A percentile compares a stretch with the other conserved stretches of the same genome.
Evolutionary conservation across 2,888 invertebrate genomes (phyloP).

Genomic region (Xanthorhoe spadicearia): DNA sequence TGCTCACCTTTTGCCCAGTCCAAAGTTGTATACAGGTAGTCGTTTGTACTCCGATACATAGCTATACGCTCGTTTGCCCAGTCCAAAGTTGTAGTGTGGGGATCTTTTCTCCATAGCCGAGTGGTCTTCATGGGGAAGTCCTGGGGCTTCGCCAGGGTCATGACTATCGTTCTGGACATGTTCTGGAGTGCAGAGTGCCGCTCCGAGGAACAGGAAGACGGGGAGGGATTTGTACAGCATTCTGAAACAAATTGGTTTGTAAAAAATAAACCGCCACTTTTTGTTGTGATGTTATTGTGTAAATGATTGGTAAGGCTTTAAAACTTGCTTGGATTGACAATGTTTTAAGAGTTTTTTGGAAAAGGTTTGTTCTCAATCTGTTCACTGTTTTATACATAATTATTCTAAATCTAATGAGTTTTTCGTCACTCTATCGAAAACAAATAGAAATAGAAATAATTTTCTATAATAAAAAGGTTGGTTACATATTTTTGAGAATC

Average conservation of each 20-base stretch:
- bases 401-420: too few relatives aligned
- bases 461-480: too few relatives aligned
- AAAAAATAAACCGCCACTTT: too few relatives aligned
- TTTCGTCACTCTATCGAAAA: too few relatives aligned
- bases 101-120: slow-evolving; percentile 71
- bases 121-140: slow-evolving; percentile 43
- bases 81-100: slow-evolving; percentile 83
- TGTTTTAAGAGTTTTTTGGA: too few relatives aligned
- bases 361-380: too few relatives aligned
- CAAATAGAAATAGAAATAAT: too few relatives aligned
- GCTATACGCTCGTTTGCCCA: slow-evolving; percentile 84
- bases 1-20: slow-evolving; percentile 83
- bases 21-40: slow-evolving; percentile 85
- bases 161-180: slow-evolving; percentile 58
- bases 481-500: too few relatives aligned
- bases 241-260: slow-evolving; percentile 59
- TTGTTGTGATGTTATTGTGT: too few relatives aligned
- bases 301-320: too few relatives aligned
- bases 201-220: slow-evolving; percentile 66
- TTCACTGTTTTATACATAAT: too few relatives aligned
- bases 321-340: too few relatives aligned
- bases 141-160: slow-evolving; percentile 50
- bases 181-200: slow-evolving; percentile 70
- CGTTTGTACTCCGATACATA: slow-evolving; percentile 87
- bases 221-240: slow-evolving; percentile 70